Evolutionary conservation across 2,888 invertebrate genomes (phyloP), one percentile per base, ranked within the genome.

Genomic region (Acleris laterana): DNA sequence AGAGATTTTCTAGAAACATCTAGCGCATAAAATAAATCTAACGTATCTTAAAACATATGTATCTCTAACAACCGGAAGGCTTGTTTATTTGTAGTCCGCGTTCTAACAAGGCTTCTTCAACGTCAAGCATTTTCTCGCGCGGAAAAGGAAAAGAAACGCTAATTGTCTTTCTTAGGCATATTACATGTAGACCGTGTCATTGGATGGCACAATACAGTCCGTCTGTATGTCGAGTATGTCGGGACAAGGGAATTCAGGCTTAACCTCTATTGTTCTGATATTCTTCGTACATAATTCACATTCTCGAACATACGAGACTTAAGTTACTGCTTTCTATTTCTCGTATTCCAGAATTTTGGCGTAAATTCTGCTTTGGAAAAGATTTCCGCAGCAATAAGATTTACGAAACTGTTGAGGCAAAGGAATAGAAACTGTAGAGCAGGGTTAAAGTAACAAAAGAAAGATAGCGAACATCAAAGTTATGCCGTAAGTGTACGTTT

Each of bases 131-230:
- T 58, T 56, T 58, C 57, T 58, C 48, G 48, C 58, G 19, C 28
- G 19, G 49, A 58, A 32, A 49, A 58, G 58, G 58, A 58, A 58
- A 49, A 58, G 57, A 58, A 48, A 58, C 49, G 58, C 58, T 58
- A 58, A 58, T 58, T 58, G 58, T 48, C 58, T 58, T 32, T 53
- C 53, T 49, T 49, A 28, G 46, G 48, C 32, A 53, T 53, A 53
- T 57, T 57, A 28, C 32, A 49, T 58, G 55, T 62, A 62, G 55
- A 62, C 55, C 49, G 62, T 62, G 62, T 62, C 62, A 48, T 49
- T 48, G 62, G 57, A 32, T 25, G 48, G 28, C 25, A 57, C 49
- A 58, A 58, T 48, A 28, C 46, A 25, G 32, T 49, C 49, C 28
- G 48, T 58, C 49, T 58, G 58, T 25, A 25, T 11, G 32, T 32